Conservation (phyloP, 2,888 invertebrate species). For the Oscheius sp. region DNA sequence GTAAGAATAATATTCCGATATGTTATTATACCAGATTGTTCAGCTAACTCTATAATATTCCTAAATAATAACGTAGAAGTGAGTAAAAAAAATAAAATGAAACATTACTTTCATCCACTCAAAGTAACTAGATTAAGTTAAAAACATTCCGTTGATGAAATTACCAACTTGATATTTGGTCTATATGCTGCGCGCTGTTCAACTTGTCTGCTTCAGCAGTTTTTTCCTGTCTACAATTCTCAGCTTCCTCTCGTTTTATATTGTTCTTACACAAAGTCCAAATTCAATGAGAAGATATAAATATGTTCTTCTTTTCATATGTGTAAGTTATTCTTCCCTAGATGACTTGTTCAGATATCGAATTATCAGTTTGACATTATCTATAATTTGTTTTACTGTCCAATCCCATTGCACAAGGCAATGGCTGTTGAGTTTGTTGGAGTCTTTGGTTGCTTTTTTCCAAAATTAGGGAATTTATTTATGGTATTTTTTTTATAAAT, state of each 20-base stretch:
- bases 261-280: too few species aligned
- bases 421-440: neutral
- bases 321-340: too few species aligned
- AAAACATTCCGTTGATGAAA: too few species aligned
- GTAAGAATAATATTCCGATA: neutral
- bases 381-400: neutral
- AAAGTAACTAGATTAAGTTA: too few species aligned
- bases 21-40: slow-evolving; percentile 4
- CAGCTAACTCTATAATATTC: slow-evolving; percentile 5
- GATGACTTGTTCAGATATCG: neutral
- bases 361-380: neutral
- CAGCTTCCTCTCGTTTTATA: too few species aligned
- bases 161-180: too few species aligned
- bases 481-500: neutral
- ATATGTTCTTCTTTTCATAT: too few species aligned
- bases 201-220: too few species aligned
- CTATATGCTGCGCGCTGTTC: too few species aligned
- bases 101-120: too few species aligned
- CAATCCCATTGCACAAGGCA: neutral
- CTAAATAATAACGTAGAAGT: slow-evolving; percentile 17
- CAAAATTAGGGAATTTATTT: neutral
- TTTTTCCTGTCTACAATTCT: neutral
- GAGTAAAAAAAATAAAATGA: too few species aligned
- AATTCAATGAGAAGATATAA: too few species aligned
- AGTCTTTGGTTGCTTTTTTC: neutral